Percentiles rank a stretch among this genome's conserved stretches.
Evolutionary conservation across 2,797 vertebrate species (phyloP).

Genomic region (Sphenopsis melanotis): DNA sequence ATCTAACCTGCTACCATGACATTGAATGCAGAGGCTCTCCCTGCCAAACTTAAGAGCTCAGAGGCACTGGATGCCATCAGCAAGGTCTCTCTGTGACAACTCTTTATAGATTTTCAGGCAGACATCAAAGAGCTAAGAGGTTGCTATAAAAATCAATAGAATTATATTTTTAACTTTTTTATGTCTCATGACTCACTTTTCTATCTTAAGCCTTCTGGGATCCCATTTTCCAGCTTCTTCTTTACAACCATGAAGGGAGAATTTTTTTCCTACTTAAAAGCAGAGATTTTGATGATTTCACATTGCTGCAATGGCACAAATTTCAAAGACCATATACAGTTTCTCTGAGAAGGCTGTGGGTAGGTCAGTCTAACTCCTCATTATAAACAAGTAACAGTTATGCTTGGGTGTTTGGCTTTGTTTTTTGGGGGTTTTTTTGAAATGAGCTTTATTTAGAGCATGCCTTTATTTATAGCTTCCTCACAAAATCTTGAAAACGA

Average conservation of each 20-base stretch:
- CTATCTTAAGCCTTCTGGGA: constrained; percentile 38
- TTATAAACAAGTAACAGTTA: not conserved
- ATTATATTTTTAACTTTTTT: constrained; percentile 55
- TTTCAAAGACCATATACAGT: not conserved
- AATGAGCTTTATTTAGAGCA: not conserved
- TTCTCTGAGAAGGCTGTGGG: not conserved
- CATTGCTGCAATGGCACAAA: not conserved
- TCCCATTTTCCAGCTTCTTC: constrained; percentile 45
- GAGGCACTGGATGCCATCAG: not conserved
- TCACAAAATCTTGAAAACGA: not conserved
- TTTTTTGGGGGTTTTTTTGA: not conserved
- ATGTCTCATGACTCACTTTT: constrained; percentile 48
- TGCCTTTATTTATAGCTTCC: not conserved
- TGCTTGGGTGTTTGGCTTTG: not conserved
- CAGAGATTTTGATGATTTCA: constrained; percentile 2
- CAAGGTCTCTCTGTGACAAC: constrained; percentile 16
- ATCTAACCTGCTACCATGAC: not conserved
- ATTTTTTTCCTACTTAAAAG: not conserved
- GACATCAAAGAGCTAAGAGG: constrained; percentile 47
- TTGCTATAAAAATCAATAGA: constrained; percentile 57
- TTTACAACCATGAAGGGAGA: not conserved
- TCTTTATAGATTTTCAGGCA: constrained; percentile 36
- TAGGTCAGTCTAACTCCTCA: not conserved
- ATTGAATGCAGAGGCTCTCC: not conserved
- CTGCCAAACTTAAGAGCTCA: not conserved